Evolutionary conservation across 2,113 vertebrate genomes (phyloP).

Genomic region (Cephalopterus ornatus): DNA sequence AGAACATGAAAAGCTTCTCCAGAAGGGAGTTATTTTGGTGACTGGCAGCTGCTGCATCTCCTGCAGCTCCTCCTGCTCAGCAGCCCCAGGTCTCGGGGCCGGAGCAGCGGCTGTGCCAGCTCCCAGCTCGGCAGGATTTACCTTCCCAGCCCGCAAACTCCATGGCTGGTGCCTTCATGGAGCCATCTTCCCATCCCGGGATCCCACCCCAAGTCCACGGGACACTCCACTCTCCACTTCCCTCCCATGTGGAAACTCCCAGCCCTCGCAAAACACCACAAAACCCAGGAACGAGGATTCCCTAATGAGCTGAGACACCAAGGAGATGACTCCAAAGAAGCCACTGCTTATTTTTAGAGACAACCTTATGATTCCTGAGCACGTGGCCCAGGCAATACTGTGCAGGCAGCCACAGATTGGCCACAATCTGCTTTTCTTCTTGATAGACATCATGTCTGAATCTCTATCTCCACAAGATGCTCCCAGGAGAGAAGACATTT

Average conservation of each 20-base stretch:
- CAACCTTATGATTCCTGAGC: constrained; percentile 33
- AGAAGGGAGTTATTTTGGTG: constrained; percentile 10
- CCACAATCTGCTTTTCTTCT: constrained; percentile 50
- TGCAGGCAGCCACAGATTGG: constrained; percentile 41
- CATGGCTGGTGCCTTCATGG: rapidly evolving
- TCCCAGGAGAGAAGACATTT: constrained; percentile 58
- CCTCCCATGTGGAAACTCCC: constrained; percentile 10
- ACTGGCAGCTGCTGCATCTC: constrained; percentile 8
- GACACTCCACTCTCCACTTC: neutral
- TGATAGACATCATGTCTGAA: constrained; percentile 58
- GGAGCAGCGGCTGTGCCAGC: neutral
- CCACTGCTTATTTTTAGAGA: constrained; percentile 54
- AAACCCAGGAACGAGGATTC: neutral
- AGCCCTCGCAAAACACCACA: neutral
- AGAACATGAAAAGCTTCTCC: neutral
- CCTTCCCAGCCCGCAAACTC: neutral
- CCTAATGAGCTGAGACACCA: neutral
- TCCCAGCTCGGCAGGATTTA: neutral
- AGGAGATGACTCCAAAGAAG: constrained; percentile 4
- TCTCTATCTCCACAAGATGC: constrained; percentile 48
- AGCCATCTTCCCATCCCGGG: neutral
- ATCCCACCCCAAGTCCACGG: neutral
- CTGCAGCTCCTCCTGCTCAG: neutral
- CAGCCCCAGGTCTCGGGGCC: neutral
- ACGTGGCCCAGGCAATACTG: constrained; percentile 11